Percentiles rank a stretch among this genome's conserved stretches.
Evolutionary conservation across 2,797 vertebrate genomes (phyloP).

Genomic region (Chloroceryle inda): DNA sequence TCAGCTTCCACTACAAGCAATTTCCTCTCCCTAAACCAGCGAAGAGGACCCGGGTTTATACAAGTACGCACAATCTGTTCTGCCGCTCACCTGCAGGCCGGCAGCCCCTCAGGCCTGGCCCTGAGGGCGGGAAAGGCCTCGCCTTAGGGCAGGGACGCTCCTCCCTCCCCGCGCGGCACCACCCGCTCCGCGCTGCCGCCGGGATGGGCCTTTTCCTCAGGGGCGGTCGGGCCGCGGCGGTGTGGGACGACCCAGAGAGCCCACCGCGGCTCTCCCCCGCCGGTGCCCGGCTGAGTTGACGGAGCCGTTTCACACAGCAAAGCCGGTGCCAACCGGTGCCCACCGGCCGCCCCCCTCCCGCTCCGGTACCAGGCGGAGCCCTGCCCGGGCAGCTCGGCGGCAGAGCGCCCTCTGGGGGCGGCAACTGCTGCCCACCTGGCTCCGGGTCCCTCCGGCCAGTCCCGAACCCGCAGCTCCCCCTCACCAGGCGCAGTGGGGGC

Average conservation of each 20-base stretch:
- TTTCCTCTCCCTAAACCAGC: neutral
- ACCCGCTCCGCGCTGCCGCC: neutral
- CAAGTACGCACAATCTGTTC: accelerated
- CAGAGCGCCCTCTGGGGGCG: neutral
- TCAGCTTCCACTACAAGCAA: neutral
- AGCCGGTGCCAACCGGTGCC: no score
- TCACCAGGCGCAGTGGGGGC: no score
- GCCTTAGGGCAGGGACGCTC: neutral
- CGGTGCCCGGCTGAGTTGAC: no score
- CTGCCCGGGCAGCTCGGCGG: neutral
- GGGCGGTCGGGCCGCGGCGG: neutral
- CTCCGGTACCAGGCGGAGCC: neutral
- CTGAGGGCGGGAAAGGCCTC: neutral
- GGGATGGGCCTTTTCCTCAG: neutral
- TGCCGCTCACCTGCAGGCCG: neutral
- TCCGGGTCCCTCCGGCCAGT: neutral
- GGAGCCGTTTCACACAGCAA: neutral
- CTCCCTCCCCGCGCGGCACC: no score
- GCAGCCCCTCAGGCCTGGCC: neutral
- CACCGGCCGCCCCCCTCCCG: no score
- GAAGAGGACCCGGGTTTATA: neutral
- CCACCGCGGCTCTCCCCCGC: neutral
- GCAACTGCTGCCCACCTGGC: neutral
- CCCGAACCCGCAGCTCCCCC: neutral
- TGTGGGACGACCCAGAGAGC: no score